Base-by-base conservation (phyloP, 2,113 vertebrate species). In the Sprattus sprattus region DNA sequence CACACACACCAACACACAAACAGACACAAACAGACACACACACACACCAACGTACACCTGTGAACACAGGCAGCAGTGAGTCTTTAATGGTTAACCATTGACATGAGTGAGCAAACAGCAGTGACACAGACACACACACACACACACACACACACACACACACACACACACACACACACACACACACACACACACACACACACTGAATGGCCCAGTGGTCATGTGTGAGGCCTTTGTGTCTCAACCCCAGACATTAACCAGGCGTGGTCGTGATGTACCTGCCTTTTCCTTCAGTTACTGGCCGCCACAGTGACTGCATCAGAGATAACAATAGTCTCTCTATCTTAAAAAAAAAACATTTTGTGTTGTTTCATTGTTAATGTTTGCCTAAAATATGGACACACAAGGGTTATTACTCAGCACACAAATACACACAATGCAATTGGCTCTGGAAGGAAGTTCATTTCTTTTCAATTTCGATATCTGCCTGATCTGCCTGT, bases 291-390 rank as follows among this genome's bases (percentile, higher is more conserved):
- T 16, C 39, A 49, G 45, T 81, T n/a, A 45, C 10, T 32, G 15
- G 71, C 83, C 11, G 11, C 60, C 82, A 60, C 82, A 47, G 75
- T 45, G 75, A 87, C 25, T 25, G 32, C n/a, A 71, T 71, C 64
- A 32, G 11, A 32, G 9, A 45, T 15, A 46, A 71, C 64, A n/a
- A 49, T 45, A n/a, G n/a, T 81, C 83, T 87, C 75, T 71, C 57
- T 25, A 22, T 6, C 20, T 13, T 45, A 45, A 32, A n/a, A 32
- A 78, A 20, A 86, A 50, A 54, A 22, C 1, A 18, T 78, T 50
- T 57, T 25, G 75, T 80, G 82, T 57, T 32, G 8, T 22, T 5
- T 13, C 10, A 44, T 16, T 22, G 52, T 75, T 25, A 49, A 11
- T 25, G 57, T n/a, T 83, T 18, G 47, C 13, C 75, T 47, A 81